Base-by-base conservation (phyloP, 2,797 vertebrate species). In the Galagoides demidoff region DNA sequence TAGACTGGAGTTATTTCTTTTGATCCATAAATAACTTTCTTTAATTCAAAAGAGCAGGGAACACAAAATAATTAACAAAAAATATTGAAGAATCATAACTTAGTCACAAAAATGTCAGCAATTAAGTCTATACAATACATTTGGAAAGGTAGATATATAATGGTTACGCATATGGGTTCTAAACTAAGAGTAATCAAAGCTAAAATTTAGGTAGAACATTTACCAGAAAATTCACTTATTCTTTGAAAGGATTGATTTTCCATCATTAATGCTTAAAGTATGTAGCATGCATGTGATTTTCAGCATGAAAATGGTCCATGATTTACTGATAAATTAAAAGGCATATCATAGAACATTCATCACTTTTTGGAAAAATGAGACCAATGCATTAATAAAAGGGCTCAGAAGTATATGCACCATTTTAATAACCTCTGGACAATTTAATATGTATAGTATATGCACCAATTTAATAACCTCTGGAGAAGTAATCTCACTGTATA, bases 341-440 rank as follows among this genome's bases (percentile, higher is more conserved):
- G 13, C 31, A 79, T 10, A 49, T 61, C 13, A 63, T 0, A 61
- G 66, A 83, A 59, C 5, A 93, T 52, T 20, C 25, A 64, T 83
- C 55, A 34, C 37, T 37, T 31, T 91, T 95, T 76, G 92, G 13
- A 31, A 90, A 95, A 95, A 78, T 90, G 20, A 68, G 73, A 55
- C 8, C 11, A 74, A 73, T 77, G 8, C 29, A 31, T 66, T 74
- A 59, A 59, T 34, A 63, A 19, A 68, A 85, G 52, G 7, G 0
- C 4, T 34, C 77, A 31, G 23, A 57, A 73, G 10, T 25, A 59
- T 61, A 81, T 5, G 68, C 11, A 71, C 9, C 5, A 45, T 78
- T 92, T 25, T 70, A 79, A 88, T 93, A 78, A 45, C 1, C 3
- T 95, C 71, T 64, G 2, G 16, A 90, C 13, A 49, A 49, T 49